A percentile compares a stretch with the other conserved stretches of the same genome.
Evolutionary conservation across 1,140 invertebrate species (phyloP).

Genomic region (Ostrea edulis): DNA sequence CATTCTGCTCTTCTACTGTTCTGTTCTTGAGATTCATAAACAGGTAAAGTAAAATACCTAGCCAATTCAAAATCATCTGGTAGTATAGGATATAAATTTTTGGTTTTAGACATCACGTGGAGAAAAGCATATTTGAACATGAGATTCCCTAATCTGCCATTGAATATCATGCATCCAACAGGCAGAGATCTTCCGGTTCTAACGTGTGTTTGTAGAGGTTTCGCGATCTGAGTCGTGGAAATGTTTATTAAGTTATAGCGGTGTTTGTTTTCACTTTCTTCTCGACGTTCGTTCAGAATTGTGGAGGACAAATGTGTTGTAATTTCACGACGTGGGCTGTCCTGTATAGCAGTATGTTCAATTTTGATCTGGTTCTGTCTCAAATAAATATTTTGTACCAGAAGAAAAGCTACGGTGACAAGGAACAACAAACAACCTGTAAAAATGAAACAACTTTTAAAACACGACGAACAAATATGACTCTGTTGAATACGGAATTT

Average conservation of each 20-base stretch:
- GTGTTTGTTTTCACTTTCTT: background rate
- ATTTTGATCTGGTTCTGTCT: background rate
- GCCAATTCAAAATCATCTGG: background rate
- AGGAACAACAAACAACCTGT: background rate
- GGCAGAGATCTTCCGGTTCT: background rate
- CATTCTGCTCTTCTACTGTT: background rate
- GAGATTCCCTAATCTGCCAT: conserved; percentile 26
- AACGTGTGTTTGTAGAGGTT: background rate
- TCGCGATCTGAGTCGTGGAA: background rate
- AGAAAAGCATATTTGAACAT: conserved; percentile 28
- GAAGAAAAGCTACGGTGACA: background rate
- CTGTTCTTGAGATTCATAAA: background rate
- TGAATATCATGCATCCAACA: conserved; percentile 14
- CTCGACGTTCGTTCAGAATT: background rate
- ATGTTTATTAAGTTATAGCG: background rate
- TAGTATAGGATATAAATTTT: background rate
- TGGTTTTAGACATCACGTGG: conserved; percentile 18
- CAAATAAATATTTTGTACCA: background rate
- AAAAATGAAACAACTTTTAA: background rate
- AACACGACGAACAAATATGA: background rate
- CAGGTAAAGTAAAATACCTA: background rate
- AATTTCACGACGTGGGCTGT: background rate
- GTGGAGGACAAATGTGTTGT: background rate
- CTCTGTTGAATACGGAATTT: background rate
- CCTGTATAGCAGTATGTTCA: no score